phyloP scores from a whole-genome alignment of 2,797 vertebrate genomes.

The Schizopygopsis pylzovi region DNA sequence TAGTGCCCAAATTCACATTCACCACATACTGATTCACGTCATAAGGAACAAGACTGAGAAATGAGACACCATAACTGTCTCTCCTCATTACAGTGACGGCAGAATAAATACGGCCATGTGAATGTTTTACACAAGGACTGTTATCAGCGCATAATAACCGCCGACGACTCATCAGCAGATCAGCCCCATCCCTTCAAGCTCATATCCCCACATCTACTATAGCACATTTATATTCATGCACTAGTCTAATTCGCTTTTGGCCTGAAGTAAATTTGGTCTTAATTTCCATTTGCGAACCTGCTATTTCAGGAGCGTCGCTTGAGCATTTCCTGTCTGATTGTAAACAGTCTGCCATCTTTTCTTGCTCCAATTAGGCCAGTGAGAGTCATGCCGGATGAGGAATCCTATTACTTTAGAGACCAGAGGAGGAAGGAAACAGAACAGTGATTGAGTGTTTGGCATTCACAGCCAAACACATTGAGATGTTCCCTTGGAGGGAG shows the following conservation, averaged over 20 bases:
- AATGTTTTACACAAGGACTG: constrained; percentile 18
- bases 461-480: constrained; percentile 52
- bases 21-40: not conserved
- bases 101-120: constrained; percentile 21
- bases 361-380: constrained; percentile 47
- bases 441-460: constrained; percentile 48
- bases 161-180: constrained; percentile 48
- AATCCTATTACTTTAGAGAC: constrained; percentile 37
- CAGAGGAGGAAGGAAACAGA: constrained; percentile 30
- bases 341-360: constrained; percentile 43
- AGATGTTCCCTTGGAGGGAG: constrained; percentile 46
- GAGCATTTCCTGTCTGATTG: constrained; percentile 43
- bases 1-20: not conserved
- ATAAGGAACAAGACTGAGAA: not conserved
- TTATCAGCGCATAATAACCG: constrained; percentile 19
- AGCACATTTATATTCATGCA: constrained; percentile 38
- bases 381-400: constrained; percentile 29
- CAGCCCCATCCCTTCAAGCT: constrained; percentile 29
- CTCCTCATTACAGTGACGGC: constrained; percentile 31
- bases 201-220: constrained; percentile 17
- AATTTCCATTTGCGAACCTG: constrained; percentile 47
- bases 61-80: constrained; percentile 7
- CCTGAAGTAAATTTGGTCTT: constrained; percentile 42
- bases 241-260: constrained; percentile 29
- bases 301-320: constrained; percentile 23